These are phyloP conservation scores for Helarctos malayanus DNA, from an alignment of 2,797 vertebrate species.

Conservation along the genomic window DNA sequence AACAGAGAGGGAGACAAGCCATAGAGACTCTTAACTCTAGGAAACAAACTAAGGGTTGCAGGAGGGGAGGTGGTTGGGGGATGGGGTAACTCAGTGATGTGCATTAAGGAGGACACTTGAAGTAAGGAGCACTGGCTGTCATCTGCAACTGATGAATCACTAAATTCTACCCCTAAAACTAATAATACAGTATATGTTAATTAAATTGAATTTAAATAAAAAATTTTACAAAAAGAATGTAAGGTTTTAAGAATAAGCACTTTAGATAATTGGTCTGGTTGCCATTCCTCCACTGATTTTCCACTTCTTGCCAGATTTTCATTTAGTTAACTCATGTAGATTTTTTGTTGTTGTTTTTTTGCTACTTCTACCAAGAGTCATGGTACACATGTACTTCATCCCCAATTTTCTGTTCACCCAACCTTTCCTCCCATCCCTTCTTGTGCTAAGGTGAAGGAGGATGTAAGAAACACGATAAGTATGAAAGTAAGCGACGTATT, in stretches of 20 bases:
- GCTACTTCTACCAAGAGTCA: neutral
- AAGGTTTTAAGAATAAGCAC: neutral
- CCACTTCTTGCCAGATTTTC: slow-evolving; percentile 25
- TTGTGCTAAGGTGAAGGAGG: neutral
- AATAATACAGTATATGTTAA: neutral
- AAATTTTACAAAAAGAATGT: neutral
- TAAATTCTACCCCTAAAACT: neutral
- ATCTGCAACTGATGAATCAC: neutral
- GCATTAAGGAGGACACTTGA: too few relatives aligned
- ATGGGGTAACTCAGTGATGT: too few relatives aligned
- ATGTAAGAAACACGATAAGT: neutral
- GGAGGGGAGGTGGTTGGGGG: too few relatives aligned
- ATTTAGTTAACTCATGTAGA: neutral
- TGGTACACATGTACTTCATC: too few relatives aligned
- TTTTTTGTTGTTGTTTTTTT: neutral
- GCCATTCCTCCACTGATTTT: neutral
- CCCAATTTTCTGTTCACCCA: neutral
- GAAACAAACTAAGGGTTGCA: too few relatives aligned
- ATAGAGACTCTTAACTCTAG: too few relatives aligned
- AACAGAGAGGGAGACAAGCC: too few relatives aligned
- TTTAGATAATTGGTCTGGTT: neutral
- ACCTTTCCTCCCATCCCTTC: neutral
- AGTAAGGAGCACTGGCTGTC: too few relatives aligned
- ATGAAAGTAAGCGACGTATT: neutral
- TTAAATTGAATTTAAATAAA: neutral